Conservation (phyloP, 2,113 vertebrate species). For the Phrynosoma platyrhinos region DNA sequence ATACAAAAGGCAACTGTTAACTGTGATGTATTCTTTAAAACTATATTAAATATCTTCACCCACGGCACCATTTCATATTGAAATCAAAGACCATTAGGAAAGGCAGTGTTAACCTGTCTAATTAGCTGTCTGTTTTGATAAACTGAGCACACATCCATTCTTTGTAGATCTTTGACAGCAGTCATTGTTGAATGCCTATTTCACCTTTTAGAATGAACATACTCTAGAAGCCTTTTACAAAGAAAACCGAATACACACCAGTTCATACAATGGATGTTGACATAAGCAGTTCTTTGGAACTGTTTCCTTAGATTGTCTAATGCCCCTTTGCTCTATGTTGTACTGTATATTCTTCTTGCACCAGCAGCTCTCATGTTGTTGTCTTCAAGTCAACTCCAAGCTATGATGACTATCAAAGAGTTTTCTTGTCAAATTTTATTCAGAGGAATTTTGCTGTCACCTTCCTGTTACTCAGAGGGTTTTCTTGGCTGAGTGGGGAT, state of each 20-base stretch:
- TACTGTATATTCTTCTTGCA: background rate
- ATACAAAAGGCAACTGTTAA: conserved; percentile 72
- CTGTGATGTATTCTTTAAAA: conserved; percentile 55
- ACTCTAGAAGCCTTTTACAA: conserved; percentile 25
- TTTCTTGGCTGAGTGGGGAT: no score
- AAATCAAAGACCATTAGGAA: background rate
- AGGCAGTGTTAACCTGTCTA: background rate
- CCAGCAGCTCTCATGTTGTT: background rate
- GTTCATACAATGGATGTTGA: background rate
- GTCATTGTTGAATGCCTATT: conserved; percentile 14
- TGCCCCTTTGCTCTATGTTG: background rate
- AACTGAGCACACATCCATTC: background rate
- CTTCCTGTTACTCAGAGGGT: no score
- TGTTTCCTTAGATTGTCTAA: background rate
- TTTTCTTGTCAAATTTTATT: no score
- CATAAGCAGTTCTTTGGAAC: background rate
- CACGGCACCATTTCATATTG: conserved; percentile 14
- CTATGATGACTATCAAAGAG: no score
- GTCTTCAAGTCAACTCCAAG: no score
- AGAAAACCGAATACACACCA: background rate
- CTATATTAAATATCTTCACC: background rate
- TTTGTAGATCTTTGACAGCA: background rate
- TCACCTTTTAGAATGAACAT: background rate
- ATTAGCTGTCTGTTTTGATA: background rate
- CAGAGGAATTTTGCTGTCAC: no score